Conservation (phyloP, 2,113 vertebrate genomes). For the Dissostichus mawsoni region DNA sequence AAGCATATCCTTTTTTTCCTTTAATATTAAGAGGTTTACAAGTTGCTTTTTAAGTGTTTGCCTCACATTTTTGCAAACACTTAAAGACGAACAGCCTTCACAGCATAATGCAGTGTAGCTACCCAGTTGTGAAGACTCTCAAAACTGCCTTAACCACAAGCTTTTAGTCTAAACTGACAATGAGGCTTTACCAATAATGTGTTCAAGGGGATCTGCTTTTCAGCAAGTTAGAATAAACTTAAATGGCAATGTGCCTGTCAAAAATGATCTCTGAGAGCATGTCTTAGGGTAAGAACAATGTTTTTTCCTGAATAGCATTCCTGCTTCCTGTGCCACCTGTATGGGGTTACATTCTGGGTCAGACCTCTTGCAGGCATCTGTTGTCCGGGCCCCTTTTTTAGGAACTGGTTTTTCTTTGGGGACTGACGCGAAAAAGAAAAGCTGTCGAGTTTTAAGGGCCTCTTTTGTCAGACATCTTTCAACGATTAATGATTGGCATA, state of each 20-base stretch:
- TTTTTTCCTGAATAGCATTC: conserved; percentile 39
- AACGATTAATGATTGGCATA: conserved; percentile 74
- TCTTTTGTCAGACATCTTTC: conserved; percentile 77
- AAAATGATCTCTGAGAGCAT: conserved; percentile 52
- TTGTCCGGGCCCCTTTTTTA: conserved; percentile 52
- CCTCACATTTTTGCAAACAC: conserved; percentile 12
- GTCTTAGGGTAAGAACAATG: conserved; percentile 33
- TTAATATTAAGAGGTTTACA: conserved; percentile 6
- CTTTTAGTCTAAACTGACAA: conserved; percentile 39
- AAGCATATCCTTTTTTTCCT: not conserved
- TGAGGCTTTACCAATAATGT: conserved; percentile 34
- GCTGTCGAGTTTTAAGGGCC: conserved; percentile 58
- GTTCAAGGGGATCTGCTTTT: conserved; percentile 59
- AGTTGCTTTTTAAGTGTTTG: conserved; percentile 6
- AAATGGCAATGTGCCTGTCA: conserved; percentile 40
- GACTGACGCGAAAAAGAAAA: conserved; percentile 64
- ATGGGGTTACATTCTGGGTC: conserved; percentile 71
- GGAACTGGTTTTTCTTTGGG: conserved; percentile 28
- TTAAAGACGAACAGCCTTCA: conserved; percentile 9
- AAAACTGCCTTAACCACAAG: conserved; percentile 36
- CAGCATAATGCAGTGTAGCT: not conserved
- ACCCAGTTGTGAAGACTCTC: conserved; percentile 30
- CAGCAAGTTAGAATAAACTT: conserved; percentile 39
- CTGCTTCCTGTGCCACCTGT: conserved; percentile 73
- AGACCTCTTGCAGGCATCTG: conserved; percentile 55